Base-by-base conservation (phyloP, 1,140 invertebrate species). In the Platyura marginata region DNA sequence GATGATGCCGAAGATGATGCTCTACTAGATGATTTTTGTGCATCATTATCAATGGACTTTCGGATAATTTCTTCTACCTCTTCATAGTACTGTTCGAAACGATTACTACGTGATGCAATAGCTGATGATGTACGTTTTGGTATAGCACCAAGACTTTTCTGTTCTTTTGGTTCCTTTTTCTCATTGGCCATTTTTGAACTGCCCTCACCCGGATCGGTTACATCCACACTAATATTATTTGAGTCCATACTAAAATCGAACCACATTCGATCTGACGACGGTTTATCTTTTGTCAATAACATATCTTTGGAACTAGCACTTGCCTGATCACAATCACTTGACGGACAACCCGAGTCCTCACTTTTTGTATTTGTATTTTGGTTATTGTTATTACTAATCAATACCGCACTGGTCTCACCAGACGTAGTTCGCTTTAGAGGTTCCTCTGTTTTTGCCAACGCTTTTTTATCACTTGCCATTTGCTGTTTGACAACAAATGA, bases 281-380 rank as follows among this genome's bases (percentile, higher is more conserved):
- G 49, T 49, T 63, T 29, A 8, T 64, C 66, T 57, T 69, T 65
- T 42, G 71, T 67, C 54, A 75, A 62, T 16, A 75, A 56, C 34
- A 72, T 68, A 53, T 76, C 73, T 56, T 74, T 75, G 4, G 72
- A 74, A 51, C 71, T 73, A 36, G 71, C 72, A 54, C 70, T 75
- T 18, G 66, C 64, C 50, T 71, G 68, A 53, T 74, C 70, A 43
- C 53, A 56, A 46, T 63, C 55, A 41, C 53, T 56, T 13, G 55
- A 56, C 3, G 55, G 53, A 44, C 57, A 61, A 10, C 54, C 56
- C 1, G 59, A 59, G 40, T 63, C 56, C 21, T 23, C 45, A 37
- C 35, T 41, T 43, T 49, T 47, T 10, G 23, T 18, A 40, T 18
- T 41, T n/a, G n/a, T n/a, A n/a, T n/a, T n/a, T n/a, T n/a, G n/a